Percentiles rank a stretch among this genome's conserved stretches.
Evolutionary conservation across 2,888 invertebrate species (phyloP).

Genomic region (Choristoneura rosaceana): DNA sequence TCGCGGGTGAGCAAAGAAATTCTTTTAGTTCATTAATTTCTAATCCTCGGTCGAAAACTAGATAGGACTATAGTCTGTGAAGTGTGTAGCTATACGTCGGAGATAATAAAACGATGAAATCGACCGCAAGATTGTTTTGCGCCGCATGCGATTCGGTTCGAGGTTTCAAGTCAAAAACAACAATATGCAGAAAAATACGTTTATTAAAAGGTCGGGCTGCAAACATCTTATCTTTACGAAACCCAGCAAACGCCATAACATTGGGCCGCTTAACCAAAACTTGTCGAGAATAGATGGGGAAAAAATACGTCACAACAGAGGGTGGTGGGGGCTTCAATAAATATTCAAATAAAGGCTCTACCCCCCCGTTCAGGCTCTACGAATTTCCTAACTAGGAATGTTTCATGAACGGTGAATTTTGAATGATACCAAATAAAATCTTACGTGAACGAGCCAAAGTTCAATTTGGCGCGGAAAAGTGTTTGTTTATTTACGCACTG

Average conservation of each 20-base stretch:
- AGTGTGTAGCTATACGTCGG: no score
- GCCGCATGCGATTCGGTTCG: no score
- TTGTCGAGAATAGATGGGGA: conserved; percentile 57
- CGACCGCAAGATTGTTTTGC: no score
- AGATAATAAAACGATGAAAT: no score
- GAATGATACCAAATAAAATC: conserved; percentile 36
- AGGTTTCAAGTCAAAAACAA: not conserved
- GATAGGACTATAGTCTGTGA: no score
- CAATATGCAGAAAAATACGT: not conserved
- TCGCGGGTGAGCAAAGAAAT: no score
- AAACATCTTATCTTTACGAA: not conserved
- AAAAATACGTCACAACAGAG: conserved; percentile 64
- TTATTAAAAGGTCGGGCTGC: not conserved
- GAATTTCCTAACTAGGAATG: conserved; percentile 37
- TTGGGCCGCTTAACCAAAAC: conserved; percentile 36
- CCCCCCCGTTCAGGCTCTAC: not conserved
- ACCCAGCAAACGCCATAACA: not conserved
- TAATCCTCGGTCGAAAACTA: no score
- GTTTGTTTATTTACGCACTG: conserved; percentile 30
- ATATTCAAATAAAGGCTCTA: conserved; percentile 72
- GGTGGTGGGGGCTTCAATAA: conserved; percentile 68
- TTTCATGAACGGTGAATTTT: conserved; percentile 36
- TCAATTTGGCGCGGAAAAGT: conserved; percentile 21
- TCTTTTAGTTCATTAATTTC: no score
- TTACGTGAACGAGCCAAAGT: conserved; percentile 36